Conservation (phyloP, 2,888 invertebrate genomes). For the Strigamia maritima region DNA sequence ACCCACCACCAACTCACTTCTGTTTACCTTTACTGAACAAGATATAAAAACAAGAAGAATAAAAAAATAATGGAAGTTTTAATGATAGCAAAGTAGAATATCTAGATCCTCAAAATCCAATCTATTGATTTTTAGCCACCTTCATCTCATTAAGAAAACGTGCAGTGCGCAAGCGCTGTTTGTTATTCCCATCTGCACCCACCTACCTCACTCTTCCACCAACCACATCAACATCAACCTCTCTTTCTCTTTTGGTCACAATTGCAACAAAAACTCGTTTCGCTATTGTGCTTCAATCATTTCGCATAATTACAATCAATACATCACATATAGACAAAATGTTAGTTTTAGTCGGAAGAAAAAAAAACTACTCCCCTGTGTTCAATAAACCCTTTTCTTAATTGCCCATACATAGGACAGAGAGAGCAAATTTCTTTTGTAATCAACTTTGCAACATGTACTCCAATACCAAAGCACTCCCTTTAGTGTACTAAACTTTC, state of each 20-base stretch:
- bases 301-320: conserved; percentile 24
- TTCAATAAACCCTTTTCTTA: conserved; percentile 24
- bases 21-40: not conserved
- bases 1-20: not conserved
- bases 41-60: not conserved
- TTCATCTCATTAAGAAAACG: conserved; percentile 26
- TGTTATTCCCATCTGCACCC: conserved; percentile 24
- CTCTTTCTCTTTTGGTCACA: conserved; percentile 1
- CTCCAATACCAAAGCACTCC: conserved; percentile 12
- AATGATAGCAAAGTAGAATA: not conserved
- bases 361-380: not conserved
- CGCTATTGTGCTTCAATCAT: conserved; percentile 20
- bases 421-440: conserved; percentile 21
- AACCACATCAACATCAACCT: conserved; percentile 20
- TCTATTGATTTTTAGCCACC: conserved; percentile 29
- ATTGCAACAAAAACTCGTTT: conserved; percentile 8
- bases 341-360: not conserved
- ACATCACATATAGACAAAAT: conserved; percentile 21
- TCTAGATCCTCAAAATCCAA: not conserved
- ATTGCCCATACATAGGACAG: not conserved
- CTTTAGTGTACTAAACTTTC: conserved; percentile 13
- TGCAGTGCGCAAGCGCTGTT: conserved; percentile 17
- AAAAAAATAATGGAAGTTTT: not conserved
- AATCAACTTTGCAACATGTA: conserved; percentile 27
- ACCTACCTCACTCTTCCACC: not conserved